Base-by-base conservation (phyloP, 1,140 invertebrate genomes). In the Tetragonula clypearis region DNA sequence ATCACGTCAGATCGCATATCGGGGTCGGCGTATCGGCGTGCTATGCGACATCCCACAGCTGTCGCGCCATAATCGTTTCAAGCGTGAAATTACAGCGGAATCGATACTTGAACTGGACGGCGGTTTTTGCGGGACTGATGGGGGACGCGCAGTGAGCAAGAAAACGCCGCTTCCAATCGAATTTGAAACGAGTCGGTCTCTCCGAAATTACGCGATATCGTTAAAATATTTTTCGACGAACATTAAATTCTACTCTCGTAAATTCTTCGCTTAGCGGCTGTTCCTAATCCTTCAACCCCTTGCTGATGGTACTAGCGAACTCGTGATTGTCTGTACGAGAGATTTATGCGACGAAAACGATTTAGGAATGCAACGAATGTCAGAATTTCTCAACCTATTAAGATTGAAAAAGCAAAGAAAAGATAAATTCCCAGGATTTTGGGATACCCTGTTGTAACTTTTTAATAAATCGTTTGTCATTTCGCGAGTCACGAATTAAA, bases 51-150 rank as follows among this genome's bases (percentile, higher is more conserved):
- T 88, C 88, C 79, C 82, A 66, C 88, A 90, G 88, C 88, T 90
- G 88, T 85, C 85, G 88, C 85, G 79, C 71, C 83, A 89, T 89
- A 87, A 90, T 90, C 87, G 87, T 87, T 89, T 79, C 74, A 84
- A 90, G 85, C 87, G 88, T 90, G 88, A 90, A 90, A 90, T 90
- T 90, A 87, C 88, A 81, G 85, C 68, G 66, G 85, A 87, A 90
- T 90, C 87, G 88, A 90, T 90, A 90, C 84, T 84, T 78, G 79
- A 84, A 65, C 72, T 55, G 85, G 74, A 21, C 78, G 79, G 82
- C 26, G 87, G 82, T 90, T 89, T 90, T 90, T 89, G 85, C 55
- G 58, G 53, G 53, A 21, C 23, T 60, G 53, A 72, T 79, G 68
- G 81, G 81, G 79, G 78, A 80, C 72, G 86, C 76, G 78, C 86